Evolutionary conservation across 2,888 invertebrate genomes (phyloP), one percentile per base, ranked within the genome.

Genomic region (Dicycla oo): DNA sequence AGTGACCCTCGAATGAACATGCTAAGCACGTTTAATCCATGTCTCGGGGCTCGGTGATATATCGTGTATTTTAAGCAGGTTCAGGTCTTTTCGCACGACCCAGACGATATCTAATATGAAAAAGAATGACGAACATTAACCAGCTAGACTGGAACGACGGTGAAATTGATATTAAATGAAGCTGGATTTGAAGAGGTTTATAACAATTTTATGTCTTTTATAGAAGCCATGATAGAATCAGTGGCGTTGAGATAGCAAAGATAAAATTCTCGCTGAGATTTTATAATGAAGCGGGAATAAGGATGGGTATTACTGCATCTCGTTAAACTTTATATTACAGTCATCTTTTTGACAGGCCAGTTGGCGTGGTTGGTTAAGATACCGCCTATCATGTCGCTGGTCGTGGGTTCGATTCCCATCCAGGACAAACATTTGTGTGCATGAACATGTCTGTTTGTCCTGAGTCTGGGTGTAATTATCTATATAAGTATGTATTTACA

Each of bases 1-100:
- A 61, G 54, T 63, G 57, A 63, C 61, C 65, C 67, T 56, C 18
- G 11, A 49, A 69, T 81, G 54, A 66, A 79, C 63, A 87, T 80
- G 80, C 80, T 69, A 78, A 78, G 78, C 80, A 80, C 81, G 84
- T 86, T 85, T 82, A 81, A 81, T 85, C 82, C 80, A 65, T 66
- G 82, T 83, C 83, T 66, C 63, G 58, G 47, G 70, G n/a, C 57
- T 74, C 70, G 67, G 73, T 83, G 78, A 87, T 84, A 80, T 79
- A 85, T 86, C 69, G 66, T 73, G 79, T 73, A 80, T 80, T 79
- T 75, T 66, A 75, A 80, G 78, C 78, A 78, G 78, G 79, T 80
- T 85, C 63, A 78, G 74, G 75, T 85, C 83, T 81, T 86, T 87
- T 87, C 80, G 78, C 53, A 69, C 62, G 43, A 69, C 64, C 75